A percentile compares a stretch with the other conserved stretches of the same genome.
Evolutionary conservation across 1,140 invertebrate species (phyloP).

Genomic region (Drosophila erecta): DNA sequence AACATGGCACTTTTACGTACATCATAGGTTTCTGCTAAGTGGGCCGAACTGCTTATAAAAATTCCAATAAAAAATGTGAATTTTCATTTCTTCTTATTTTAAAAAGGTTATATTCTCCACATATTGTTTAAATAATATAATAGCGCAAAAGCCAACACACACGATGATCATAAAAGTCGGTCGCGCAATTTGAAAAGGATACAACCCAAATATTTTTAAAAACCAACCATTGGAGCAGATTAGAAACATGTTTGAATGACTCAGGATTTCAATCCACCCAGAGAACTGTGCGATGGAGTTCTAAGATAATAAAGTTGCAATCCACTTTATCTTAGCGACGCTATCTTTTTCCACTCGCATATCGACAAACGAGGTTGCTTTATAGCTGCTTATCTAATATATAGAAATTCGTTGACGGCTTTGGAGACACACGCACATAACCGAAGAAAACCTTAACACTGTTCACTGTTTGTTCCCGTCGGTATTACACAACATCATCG

Average conservation of each 20-base stretch:
- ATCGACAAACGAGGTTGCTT: constrained; percentile 2
- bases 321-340: background rate
- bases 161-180: background rate
- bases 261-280: background rate
- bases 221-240: background rate
- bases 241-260: background rate
- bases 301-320: background rate
- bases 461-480: constrained; percentile 15
- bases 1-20: too few species aligned
- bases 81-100: too few species aligned
- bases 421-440: constrained; percentile 1
- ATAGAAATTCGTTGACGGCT: constrained; percentile 30
- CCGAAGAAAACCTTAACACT: background rate
- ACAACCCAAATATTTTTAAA: background rate
- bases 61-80: too few species aligned
- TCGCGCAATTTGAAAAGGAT: background rate
- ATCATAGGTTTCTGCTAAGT: too few species aligned
- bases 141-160: background rate
- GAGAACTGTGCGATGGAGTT: background rate
- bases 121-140: too few species aligned
- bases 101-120: too few species aligned
- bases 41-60: too few species aligned
- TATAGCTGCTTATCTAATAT: constrained; percentile 5
- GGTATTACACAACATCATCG: constrained; percentile 4
- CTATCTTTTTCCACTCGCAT: background rate